Base-by-base conservation (phyloP, 2,888 invertebrate species). In the Nomada hirtipes region DNA sequence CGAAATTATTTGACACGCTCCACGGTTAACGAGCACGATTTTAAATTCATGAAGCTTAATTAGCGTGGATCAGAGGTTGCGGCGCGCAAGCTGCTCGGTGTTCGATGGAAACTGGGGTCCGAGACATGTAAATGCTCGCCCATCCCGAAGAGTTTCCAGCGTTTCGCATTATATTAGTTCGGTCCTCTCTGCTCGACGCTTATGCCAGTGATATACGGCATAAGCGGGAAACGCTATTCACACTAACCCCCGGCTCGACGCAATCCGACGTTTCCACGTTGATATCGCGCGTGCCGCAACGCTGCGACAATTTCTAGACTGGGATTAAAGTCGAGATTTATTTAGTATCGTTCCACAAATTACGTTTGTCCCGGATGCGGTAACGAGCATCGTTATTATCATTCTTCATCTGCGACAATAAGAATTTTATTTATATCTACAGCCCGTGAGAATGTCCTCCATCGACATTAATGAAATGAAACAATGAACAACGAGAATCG, bases 21-120 rank as follows among this genome's bases (percentile, higher is more conserved):
- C 59, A 53, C 52, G 63, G 59, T 63, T 86, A 86, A 78, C 77
- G 69, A 80, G 75, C 69, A 26, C 64, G 60, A 74, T 78, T 72
- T 82, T 76, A 74, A 76, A 84, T 82, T 81, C 74, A 68, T 68
- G 76, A 74, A 50, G 76, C 74, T 84, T 86, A 86, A 86, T 86
- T 86, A 78, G 76, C 78, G 71, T 55, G 64, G 65, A 79, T 72
- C 74, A 36, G 72, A 57, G 73, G 26, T 57, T 42, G 52, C 36
- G 11, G 29, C 23, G 26, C 47, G 50, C 72, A 42, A 42, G 71
- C 72, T 55, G 53, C 36, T 44, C n/a, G 50, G 50, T 55, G 67
- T 71, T 77, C 81, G 76, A 80, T 70, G 20, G 60, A 67, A 75
- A 80, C 79, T 52, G 68, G 61, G 64, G 50, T 70, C 23, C 77